Evolutionary conservation across 2,113 vertebrate species (phyloP).

Genomic region (Ancistrus triradiatus): DNA sequence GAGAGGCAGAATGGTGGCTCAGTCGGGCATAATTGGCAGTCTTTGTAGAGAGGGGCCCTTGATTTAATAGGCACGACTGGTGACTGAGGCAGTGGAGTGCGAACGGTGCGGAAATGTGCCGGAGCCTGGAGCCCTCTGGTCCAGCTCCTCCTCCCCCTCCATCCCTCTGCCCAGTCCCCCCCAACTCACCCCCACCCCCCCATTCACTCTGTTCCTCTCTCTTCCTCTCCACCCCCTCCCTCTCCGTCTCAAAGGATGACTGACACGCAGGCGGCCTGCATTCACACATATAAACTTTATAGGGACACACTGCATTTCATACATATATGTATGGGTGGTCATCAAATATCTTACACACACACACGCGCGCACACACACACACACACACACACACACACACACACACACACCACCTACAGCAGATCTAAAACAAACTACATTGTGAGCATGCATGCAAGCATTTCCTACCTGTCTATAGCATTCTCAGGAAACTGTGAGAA

Average conservation of each 20-base stretch:
- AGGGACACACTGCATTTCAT: neutral
- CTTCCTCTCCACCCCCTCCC: constrained; percentile 51
- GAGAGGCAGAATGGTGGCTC: constrained; percentile 58
- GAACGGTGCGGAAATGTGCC: constrained; percentile 70
- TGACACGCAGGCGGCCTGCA: constrained; percentile 61
- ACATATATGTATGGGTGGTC: neutral
- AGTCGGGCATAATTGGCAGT: constrained; percentile 63
- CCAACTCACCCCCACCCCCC: constrained; percentile 49
- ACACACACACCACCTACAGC: too few relatives aligned
- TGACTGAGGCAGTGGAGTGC: constrained; percentile 64
- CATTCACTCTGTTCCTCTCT: constrained; percentile 48
- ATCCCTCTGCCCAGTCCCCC: constrained; percentile 54
- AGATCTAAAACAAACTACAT: too few relatives aligned
- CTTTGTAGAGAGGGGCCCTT: constrained; percentile 65
- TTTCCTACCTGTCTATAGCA: too few relatives aligned
- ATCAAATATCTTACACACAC: neutral
- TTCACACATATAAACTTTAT: constrained; percentile 1
- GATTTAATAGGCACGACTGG: constrained; percentile 68
- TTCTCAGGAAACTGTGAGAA: too few relatives aligned
- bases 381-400: too few relatives aligned
- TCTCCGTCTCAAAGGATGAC: constrained; percentile 66
- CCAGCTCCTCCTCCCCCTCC: constrained; percentile 56
- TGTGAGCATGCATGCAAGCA: too few relatives aligned
- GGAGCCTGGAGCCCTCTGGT: constrained; percentile 53
- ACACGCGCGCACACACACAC: neutral